phyloP scores from a whole-genome alignment of 2,113 vertebrate genomes.

The Sminthopsis crassicaudata region DNA sequence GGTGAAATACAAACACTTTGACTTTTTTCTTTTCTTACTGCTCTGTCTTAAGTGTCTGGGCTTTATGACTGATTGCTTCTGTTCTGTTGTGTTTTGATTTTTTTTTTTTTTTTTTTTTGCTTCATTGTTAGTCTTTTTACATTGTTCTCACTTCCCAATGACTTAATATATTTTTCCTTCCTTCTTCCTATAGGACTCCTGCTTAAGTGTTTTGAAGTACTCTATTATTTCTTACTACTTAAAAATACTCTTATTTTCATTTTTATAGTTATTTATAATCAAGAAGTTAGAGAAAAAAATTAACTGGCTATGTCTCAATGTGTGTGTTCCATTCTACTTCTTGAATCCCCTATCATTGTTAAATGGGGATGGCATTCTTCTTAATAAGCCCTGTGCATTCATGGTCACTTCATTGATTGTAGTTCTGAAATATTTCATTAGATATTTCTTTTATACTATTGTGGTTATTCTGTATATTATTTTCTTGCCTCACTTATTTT shows the following conservation, averaged over 20 bases:
- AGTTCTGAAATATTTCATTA: neutral
- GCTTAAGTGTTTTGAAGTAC: neutral
- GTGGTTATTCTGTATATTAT: neutral
- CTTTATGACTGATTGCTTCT: neutral
- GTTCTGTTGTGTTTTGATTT: neutral
- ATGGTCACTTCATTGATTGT: neutral
- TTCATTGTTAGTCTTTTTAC: neutral
- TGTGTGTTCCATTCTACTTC: neutral
- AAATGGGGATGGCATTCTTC: neutral
- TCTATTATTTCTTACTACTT: neutral
- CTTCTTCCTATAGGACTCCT: neutral
- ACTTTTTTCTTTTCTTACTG: neutral
- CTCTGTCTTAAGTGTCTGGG: neutral
- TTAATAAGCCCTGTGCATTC: neutral
- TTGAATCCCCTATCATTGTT: neutral
- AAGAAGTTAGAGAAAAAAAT: neutral
- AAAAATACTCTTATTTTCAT: neutral
- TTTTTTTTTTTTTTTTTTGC: neutral
- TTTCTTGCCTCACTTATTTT: neutral
- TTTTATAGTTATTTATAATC: neutral
- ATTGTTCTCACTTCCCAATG: neutral
- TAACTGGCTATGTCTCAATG: neutral
- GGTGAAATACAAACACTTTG: conserved; percentile 81
- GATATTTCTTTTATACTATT: neutral
- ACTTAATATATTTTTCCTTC: neutral